phyloP scores from a whole-genome alignment of 1,140 invertebrate genomes.

The Drosophila sturtevanti region DNA sequence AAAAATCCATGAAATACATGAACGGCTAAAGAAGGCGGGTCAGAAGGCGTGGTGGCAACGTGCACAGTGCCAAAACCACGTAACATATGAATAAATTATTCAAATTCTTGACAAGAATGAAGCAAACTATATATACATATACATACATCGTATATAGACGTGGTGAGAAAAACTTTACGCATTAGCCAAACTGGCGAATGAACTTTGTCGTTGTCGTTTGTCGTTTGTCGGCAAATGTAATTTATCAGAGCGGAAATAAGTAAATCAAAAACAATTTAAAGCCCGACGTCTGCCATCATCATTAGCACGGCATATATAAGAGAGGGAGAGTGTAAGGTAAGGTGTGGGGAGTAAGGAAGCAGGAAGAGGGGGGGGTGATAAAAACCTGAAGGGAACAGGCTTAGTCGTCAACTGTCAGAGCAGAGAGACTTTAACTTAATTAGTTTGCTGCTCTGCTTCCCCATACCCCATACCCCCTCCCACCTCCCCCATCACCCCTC shows the following conservation, averaged over 20 bases:
- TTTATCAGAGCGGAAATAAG: slow-evolving; percentile 80
- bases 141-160: slow-evolving; percentile 23
- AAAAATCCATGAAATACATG: slow-evolving; percentile 20
- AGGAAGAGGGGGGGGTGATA: neutral
- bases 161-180: slow-evolving; percentile 68
- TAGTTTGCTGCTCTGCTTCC: slow-evolving; percentile 52
- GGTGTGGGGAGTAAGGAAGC: neutral
- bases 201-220: slow-evolving; percentile 62
- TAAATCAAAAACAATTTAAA: slow-evolving; percentile 81
- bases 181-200: slow-evolving; percentile 71
- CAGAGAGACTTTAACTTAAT: slow-evolving; percentile 73
- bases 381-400: slow-evolving; percentile 13
- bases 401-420: slow-evolving; percentile 37
- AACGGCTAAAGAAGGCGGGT: neutral
- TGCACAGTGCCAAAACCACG: slow-evolving; percentile 58
- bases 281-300: slow-evolving; percentile 63
- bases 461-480: no score
- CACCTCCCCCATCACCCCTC: no score
- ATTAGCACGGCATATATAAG: slow-evolving; percentile 46
- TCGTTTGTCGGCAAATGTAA: slow-evolving; percentile 66
- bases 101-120: slow-evolving; percentile 67
- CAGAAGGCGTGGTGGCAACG: no score
- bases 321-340: neutral
- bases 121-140: slow-evolving; percentile 37
- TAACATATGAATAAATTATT: slow-evolving; percentile 81